Conservation (phyloP, 2,797 vertebrate genomes). For the Caiman crocodilus region DNA sequence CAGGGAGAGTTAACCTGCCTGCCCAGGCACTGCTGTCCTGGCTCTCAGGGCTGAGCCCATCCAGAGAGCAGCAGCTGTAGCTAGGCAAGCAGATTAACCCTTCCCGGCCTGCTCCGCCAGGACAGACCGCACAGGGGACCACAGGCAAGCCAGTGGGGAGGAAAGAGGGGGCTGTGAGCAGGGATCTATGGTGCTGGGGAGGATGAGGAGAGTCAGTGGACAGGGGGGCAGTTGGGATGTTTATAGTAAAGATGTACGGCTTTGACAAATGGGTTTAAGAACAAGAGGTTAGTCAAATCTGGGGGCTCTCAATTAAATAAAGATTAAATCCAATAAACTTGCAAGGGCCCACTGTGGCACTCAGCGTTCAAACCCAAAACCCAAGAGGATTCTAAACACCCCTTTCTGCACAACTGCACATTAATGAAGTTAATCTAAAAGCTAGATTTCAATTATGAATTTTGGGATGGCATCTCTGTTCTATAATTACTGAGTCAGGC, state of each 20-base stretch:
- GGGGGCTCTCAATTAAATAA: constrained; percentile 19
- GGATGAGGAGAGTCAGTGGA: no score
- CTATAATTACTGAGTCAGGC: constrained; percentile 56
- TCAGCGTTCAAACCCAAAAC: constrained; percentile 69
- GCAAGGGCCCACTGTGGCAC: constrained; percentile 44
- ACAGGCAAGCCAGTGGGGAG: no score
- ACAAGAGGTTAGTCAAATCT: constrained; percentile 9
- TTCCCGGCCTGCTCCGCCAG: no score
- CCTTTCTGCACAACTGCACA: constrained; percentile 68
- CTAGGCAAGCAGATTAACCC: no score
- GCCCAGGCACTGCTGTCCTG: no score
- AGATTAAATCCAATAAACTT: constrained; percentile 17
- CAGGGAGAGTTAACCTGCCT: no score
- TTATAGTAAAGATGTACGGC: not conserved
- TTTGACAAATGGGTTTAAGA: constrained; percentile 5
- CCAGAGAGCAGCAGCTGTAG: no score
- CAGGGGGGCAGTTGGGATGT: no score
- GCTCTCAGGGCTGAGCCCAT: no score
- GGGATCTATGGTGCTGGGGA: no score
- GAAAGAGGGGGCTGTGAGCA: no score
- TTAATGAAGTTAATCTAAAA: constrained; percentile 80
- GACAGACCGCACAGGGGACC: no score
- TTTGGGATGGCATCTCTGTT: constrained; percentile 69
- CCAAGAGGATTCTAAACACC: constrained; percentile 76
- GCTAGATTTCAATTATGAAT: constrained; percentile 80